Evolutionary conservation across 1,140 invertebrate genomes (phyloP).

Genomic region (Wasmannia auropunctata): DNA sequence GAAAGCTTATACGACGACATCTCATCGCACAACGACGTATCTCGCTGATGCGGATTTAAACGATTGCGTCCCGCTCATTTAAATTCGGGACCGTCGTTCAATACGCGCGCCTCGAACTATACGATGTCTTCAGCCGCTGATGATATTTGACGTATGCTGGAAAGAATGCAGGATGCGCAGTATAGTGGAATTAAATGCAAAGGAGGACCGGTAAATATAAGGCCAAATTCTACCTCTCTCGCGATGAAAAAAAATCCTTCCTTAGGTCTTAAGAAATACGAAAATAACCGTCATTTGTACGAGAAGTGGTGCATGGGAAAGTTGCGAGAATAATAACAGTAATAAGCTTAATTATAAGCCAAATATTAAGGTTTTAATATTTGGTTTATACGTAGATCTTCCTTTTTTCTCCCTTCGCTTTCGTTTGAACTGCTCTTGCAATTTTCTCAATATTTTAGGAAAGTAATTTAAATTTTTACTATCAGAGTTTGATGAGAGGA

Average conservation of each 20-base stretch:
- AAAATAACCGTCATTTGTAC: too few relatives aligned
- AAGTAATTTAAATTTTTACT: not conserved
- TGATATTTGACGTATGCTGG: not conserved
- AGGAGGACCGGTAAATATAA: too few relatives aligned
- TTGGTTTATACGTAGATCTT: too few relatives aligned
- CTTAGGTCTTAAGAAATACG: too few relatives aligned
- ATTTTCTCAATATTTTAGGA: slow-evolving; percentile 10
- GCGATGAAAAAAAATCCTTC: too few relatives aligned
- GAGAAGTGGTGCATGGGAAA: too few relatives aligned
- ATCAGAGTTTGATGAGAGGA: slow-evolving; percentile 2
- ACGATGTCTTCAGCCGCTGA: not conserved
- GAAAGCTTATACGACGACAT: not conserved
- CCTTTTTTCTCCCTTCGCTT: not conserved
- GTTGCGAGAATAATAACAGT: too few relatives aligned
- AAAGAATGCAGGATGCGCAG: not conserved
- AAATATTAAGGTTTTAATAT: too few relatives aligned
- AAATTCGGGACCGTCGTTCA: slow-evolving; percentile 36
- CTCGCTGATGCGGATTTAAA: slow-evolving; percentile 54
- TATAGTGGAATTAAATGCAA: not conserved
- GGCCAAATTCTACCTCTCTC: too few relatives aligned
- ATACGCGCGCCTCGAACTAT: not conserved
- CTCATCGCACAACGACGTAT: slow-evolving; percentile 45
- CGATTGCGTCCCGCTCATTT: slow-evolving; percentile 44
- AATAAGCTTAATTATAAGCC: too few relatives aligned
- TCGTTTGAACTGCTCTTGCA: not conserved